Base-by-base conservation (phyloP, 1,140 invertebrate genomes). In the Drosophila gunungcola region DNA sequence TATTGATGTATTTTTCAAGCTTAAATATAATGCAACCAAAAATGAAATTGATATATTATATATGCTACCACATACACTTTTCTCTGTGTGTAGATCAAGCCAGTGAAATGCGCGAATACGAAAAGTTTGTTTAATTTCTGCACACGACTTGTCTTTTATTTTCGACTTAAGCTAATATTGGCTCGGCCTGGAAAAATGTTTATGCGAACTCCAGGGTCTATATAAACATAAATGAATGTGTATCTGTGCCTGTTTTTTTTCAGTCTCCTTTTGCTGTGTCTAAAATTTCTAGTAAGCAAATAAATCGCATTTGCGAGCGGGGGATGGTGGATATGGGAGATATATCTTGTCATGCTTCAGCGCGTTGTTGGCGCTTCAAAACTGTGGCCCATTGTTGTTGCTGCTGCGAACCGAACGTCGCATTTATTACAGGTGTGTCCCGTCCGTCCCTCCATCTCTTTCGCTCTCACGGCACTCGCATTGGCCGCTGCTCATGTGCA, bases 251-350 rank as follows among this genome's bases (percentile, higher is more conserved):
- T 46, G 21, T 25, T 43, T 43, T 43, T 25, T 3, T 29, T n/a
- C 25, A 73, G 53, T 60, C 51, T 36, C 39, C 36, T 46, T 42
- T 45, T 38, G 65, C 25, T 80, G 60, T 57, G 73, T 78, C 73
- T 75, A 45, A 81, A 78, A 73, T 85, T 81, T 86, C 81, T 81
- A 78, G 73, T 78, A 74, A 55, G 68, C 81, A 80, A 85, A 80
- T 84, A 85, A 80, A 80, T 84, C 45, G 82, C 52, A 61, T 41
- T 56, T 11, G 21, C 16, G 39, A 34, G 16, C 13, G 32, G 16
- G 10, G 48, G 7, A 13, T 4, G 48, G 29, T 51, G 48, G 48
- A 34, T 32, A 7, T 12, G 55, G 34, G 34, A n/a, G 29, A 58
- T 53, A 32, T 62, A 63, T 73, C 29, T 74, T 73, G 63, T 77